phyloP scores from a whole-genome alignment of 2,888 invertebrate genomes.

The Eustalomyia histrio region DNA sequence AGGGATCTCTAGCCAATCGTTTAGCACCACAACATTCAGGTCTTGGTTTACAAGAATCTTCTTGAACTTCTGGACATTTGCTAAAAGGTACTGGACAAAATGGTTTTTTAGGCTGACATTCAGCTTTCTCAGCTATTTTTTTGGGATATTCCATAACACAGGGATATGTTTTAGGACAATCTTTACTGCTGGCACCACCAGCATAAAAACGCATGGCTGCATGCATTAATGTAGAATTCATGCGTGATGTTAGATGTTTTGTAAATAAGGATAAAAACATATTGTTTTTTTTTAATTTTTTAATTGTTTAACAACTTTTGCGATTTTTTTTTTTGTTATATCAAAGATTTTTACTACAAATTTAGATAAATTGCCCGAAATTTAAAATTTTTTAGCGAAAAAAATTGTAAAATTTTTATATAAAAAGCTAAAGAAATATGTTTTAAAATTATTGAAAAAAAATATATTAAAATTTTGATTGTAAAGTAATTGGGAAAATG shows the following conservation, averaged over 20 bases:
- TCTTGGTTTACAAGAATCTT: not conserved
- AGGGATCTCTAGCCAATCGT: constrained; percentile 21
- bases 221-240: not conserved
- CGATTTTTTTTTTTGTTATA: not conserved
- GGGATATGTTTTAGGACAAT: not conserved
- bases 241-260: not conserved
- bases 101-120: constrained; percentile 13
- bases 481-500: too few species aligned
- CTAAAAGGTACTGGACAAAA: not conserved
- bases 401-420: too few species aligned
- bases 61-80: not conserved
- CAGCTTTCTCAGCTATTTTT: constrained; percentile 2
- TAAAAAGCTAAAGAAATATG: too few species aligned
- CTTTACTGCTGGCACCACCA: not conserved
- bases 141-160: constrained; percentile 33
- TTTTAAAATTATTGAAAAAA: too few species aligned
- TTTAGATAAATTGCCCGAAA: not conserved
- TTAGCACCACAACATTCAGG: constrained; percentile 29
- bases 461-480: too few species aligned
- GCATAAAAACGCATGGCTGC: constrained; percentile 2
- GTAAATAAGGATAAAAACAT: constrained; percentile 23
- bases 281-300: not conserved
- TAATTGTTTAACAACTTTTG: not conserved
- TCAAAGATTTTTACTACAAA: not conserved
- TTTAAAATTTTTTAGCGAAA: not conserved